A percentile compares a stretch with the other conserved stretches of the same genome.
Conservation (phyloP, 2,113 vertebrate species). For the Columbina picui region DNA sequence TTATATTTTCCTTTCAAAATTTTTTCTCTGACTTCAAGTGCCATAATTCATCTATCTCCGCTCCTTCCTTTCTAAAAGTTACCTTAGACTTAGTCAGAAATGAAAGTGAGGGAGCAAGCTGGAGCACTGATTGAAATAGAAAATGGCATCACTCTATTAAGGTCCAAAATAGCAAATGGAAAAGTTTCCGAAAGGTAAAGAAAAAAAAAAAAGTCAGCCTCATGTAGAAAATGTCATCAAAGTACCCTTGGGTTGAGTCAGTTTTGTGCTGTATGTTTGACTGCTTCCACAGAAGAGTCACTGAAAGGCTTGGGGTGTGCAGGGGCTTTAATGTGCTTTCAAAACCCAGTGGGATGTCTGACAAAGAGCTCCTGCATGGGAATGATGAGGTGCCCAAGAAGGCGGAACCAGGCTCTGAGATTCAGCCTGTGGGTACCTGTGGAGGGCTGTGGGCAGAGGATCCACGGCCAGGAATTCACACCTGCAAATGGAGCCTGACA, state of each 20-base stretch:
- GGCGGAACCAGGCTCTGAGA: not conserved
- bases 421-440: rapidly evolving
- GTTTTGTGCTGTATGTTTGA: not conserved
- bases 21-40: slow-evolving; percentile 24
- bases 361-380: not conserved
- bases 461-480: not conserved
- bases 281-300: not conserved
- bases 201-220: not conserved
- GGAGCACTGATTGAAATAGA: not conserved
- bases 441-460: not conserved
- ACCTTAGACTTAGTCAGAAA: not conserved
- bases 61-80: slow-evolving; percentile 8
- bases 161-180: not conserved
- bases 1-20: slow-evolving; percentile 58
- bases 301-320: not conserved
- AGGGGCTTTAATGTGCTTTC: not conserved
- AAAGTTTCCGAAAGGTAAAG: not conserved
- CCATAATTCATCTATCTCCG: slow-evolving; percentile 50
- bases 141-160: not conserved
- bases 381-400: not conserved
- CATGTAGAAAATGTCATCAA: not conserved
- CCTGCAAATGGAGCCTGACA: not conserved
- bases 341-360: rapidly evolving
- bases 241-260: not conserved
- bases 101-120: not conserved